These are phyloP conservation scores for Chaenocephalus aceratus DNA, from an alignment of 2,113 vertebrate species.

Conservation along the genomic window DNA sequence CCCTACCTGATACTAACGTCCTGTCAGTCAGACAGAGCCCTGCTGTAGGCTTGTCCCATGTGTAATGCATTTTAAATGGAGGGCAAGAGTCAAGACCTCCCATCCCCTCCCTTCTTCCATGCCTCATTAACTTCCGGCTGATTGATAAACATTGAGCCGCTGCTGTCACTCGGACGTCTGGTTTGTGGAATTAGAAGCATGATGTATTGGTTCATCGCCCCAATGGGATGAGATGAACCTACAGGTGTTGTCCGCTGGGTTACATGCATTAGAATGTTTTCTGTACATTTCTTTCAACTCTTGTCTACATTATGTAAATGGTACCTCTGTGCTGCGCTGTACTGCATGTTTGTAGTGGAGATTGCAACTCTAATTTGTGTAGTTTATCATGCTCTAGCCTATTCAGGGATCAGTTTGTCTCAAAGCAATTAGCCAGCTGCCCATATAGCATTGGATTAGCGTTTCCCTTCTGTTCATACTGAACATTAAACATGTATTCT, in stretches of 20 bases:
- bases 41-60: conserved; percentile 31
- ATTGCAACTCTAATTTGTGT: background rate
- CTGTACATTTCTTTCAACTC: background rate
- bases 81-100: conserved; percentile 40
- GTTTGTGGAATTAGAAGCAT: conserved; percentile 44
- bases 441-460: background rate
- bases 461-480: background rate
- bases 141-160: conserved; percentile 69
- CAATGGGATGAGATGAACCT: conserved; percentile 21
- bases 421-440: background rate
- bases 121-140: conserved; percentile 74
- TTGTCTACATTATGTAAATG: conserved; percentile 11
- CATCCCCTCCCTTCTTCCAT: background rate
- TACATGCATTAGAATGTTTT: conserved; percentile 8
- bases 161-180: conserved; percentile 18
- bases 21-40: conserved; percentile 45
- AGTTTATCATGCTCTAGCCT: background rate
- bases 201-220: conserved; percentile 24
- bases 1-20: background rate
- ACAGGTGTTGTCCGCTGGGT: conserved; percentile 25
- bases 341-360: background rate
- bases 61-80: conserved; percentile 72
- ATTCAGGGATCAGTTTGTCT: background rate
- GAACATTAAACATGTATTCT: background rate
- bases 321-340: background rate